Conservation (phyloP, 1,140 invertebrate species). For the Drosophila suzukii region DNA sequence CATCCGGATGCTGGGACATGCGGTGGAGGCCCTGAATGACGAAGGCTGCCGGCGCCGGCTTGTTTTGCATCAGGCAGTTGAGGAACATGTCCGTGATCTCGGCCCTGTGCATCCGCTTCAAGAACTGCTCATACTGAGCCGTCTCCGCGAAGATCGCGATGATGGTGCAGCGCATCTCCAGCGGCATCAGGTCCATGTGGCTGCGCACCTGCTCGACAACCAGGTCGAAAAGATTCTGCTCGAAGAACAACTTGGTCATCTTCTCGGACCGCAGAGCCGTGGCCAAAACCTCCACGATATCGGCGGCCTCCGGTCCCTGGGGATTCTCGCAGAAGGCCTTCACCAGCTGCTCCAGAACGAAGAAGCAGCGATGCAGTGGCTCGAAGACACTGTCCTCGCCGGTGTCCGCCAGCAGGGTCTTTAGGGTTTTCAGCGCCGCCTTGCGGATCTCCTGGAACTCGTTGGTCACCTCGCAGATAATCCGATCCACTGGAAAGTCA, state of each 20-base stretch:
- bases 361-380: conserved; percentile 46
- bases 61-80: conserved; percentile 54
- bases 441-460: conserved; percentile 65
- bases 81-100: conserved; percentile 64
- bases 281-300: conserved; percentile 68
- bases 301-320: conserved; percentile 32
- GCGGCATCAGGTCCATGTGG: conserved; percentile 22
- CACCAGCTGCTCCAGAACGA: conserved; percentile 69
- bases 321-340: conserved; percentile 61
- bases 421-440: conserved; percentile 59
- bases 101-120: conserved; percentile 53
- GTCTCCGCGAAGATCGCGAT: conserved; percentile 71
- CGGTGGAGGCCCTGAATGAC: conserved; percentile 67
- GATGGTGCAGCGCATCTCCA: conserved; percentile 56
- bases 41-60: conserved; percentile 49
- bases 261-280: conserved; percentile 70
- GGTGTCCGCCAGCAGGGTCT: conserved; percentile 60
- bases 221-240: conserved; percentile 75
- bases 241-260: conserved; percentile 77
- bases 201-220: conserved; percentile 51
- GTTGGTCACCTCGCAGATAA: conserved; percentile 72
- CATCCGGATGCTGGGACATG: conserved; percentile 49
- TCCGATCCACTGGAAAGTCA: conserved; percentile 67
- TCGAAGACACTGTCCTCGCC: conserved; percentile 57
- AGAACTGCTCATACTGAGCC: conserved; percentile 61